These are phyloP conservation scores for Dicyrtoma fusca DNA, from an alignment of 2,888 invertebrate genomes.

Conservation along the genomic window DNA sequence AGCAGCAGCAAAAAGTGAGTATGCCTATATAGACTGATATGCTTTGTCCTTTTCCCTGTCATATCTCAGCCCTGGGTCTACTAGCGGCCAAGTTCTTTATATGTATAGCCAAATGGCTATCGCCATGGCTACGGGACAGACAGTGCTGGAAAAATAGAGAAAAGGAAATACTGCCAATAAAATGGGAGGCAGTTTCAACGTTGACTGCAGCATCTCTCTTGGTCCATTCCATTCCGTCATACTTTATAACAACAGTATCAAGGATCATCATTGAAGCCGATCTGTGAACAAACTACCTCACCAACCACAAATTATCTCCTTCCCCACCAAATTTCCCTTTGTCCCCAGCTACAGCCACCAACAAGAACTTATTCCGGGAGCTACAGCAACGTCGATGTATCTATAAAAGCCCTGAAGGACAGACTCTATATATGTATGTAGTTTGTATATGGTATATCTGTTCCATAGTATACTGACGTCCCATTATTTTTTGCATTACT, in stretches of 20 bases:
- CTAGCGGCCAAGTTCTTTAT: neutral
- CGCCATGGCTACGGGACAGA: constrained; percentile 5
- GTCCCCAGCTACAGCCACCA: neutral
- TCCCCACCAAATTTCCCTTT: constrained; percentile 29
- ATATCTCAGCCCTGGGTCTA: no score
- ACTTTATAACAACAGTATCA: constrained; percentile 43
- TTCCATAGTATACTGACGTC: neutral
- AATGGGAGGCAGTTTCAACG: constrained; percentile 23
- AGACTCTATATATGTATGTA: no score
- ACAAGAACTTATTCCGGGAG: no score
- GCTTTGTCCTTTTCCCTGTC: no score
- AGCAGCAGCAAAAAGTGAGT: no score
- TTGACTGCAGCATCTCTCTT: neutral
- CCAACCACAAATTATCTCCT: constrained; percentile 44
- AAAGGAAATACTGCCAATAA: constrained; percentile 34
- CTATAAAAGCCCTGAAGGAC: no score
- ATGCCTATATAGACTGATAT: no score
- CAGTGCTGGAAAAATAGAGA: neutral
- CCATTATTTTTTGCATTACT: neutral
- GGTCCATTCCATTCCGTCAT: constrained; percentile 36
- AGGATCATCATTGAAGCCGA: constrained; percentile 37
- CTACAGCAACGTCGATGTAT: no score
- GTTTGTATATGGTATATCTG: no score
- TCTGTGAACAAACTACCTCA: constrained; percentile 40
- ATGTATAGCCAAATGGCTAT: constrained; percentile 11